phyloP scores from a whole-genome alignment of 2,797 vertebrate genomes.

The Ceryle rudis region DNA sequence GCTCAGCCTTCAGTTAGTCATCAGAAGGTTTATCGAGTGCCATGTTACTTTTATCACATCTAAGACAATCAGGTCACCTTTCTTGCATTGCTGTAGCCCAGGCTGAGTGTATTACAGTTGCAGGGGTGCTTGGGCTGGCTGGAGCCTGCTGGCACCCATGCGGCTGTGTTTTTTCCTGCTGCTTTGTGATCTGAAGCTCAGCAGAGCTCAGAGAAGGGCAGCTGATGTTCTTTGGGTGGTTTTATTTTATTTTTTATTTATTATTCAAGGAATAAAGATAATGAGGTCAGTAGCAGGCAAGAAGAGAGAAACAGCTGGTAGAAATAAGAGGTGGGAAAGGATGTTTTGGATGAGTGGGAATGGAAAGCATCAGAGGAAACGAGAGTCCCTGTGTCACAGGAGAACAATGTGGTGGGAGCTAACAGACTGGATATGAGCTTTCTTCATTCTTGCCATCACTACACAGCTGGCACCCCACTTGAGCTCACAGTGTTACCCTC shows the following conservation, averaged over 20 bases:
- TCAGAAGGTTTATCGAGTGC: not conserved
- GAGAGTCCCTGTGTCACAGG: rapidly evolving
- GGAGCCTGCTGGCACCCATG: not conserved
- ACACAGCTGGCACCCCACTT: rapidly evolving
- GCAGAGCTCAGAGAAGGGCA: not conserved
- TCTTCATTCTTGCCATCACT: not conserved
- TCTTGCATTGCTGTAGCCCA: rapidly evolving
- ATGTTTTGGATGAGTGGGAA: not conserved
- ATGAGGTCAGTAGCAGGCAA: not conserved
- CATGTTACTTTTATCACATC: not conserved
- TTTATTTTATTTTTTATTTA: not conserved
- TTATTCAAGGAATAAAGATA: not conserved
- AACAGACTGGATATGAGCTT: not conserved
- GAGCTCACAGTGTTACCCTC: rapidly evolving
- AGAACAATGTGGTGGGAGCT: not conserved
- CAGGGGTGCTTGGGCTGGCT: not conserved
- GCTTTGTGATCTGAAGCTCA: not conserved
- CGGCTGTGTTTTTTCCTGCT: not conserved
- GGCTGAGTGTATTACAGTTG: not conserved
- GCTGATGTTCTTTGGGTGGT: not conserved
- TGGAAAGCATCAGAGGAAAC: not conserved
- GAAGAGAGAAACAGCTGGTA: not conserved
- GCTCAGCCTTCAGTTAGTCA: not conserved
- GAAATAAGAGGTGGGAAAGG: not conserved
- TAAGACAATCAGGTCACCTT: not conserved